Conservation (phyloP, 2,113 vertebrate species). For the Beaufortia kweichowensis region DNA sequence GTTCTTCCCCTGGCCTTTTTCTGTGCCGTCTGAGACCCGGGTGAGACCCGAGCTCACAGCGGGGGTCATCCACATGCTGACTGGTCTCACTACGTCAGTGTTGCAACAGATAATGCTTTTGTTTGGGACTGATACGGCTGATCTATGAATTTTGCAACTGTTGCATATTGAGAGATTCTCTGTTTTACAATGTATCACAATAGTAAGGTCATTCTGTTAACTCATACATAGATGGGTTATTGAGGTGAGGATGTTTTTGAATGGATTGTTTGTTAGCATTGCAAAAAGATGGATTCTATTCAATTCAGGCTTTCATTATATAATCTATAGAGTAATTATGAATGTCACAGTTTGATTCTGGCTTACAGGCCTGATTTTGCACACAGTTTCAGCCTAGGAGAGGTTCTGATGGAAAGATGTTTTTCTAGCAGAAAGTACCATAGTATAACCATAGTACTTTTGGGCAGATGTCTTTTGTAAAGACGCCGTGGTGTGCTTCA, state of each 20-base stretch:
- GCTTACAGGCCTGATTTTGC: neutral
- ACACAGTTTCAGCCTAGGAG: neutral
- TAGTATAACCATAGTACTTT: neutral
- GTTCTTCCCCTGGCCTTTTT: neutral
- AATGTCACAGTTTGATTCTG: conserved; percentile 19
- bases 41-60: conserved; percentile 5
- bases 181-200: conserved; percentile 1
- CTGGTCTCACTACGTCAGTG: conserved; percentile 14
- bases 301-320: neutral
- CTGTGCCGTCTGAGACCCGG: conserved; percentile 3
- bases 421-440: neutral
- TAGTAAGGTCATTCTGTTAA: neutral
- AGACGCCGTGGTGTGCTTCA: neutral
- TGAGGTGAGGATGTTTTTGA: neutral
- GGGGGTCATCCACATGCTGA: conserved; percentile 7
- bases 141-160: neutral
- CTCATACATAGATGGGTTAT: neutral
- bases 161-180: conserved; percentile 1
- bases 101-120: conserved; percentile 31
- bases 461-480: too few relatives aligned
- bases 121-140: conserved; percentile 19
- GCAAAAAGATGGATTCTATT: neutral
- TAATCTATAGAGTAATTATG: conserved; percentile 1
- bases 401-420: neutral
- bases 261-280: conserved; percentile 12